Conservation (phyloP, 1,140 invertebrate genomes). For the Pararge aegeria region DNA sequence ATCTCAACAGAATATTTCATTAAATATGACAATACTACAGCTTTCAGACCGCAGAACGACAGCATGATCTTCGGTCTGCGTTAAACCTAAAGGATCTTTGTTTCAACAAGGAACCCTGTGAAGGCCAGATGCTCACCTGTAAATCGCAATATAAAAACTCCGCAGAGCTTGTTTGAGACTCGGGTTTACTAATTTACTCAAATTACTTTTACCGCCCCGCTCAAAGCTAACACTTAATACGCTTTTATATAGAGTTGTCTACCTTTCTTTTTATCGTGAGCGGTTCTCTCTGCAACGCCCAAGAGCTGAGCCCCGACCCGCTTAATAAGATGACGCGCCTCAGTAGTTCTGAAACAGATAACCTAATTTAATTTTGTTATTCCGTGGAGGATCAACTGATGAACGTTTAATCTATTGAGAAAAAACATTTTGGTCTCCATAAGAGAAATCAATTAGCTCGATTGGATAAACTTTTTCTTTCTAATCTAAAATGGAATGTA, state of each 20-base stretch:
- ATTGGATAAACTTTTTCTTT: slow-evolving; percentile 1
- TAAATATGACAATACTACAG: too few species aligned
- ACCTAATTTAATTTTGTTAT: slow-evolving; percentile 65
- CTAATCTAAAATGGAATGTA: neutral
- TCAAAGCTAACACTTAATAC: slow-evolving; percentile 40
- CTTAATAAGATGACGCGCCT: slow-evolving; percentile 95
- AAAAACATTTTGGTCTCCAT: slow-evolving; percentile 23
- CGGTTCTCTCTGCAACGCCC: slow-evolving; percentile 95
- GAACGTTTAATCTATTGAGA: slow-evolving; percentile 20
- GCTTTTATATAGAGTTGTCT: slow-evolving; percentile 34
- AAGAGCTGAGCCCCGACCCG: slow-evolving; percentile 96
- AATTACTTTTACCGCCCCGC: slow-evolving; percentile 27
- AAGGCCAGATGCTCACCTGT: neutral
- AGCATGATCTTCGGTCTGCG: too few species aligned
- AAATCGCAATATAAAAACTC: neutral
- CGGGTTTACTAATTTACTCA: slow-evolving; percentile 34
- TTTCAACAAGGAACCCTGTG: too few species aligned
- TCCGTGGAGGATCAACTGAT: slow-evolving; percentile 41
- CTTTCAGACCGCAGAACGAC: too few species aligned
- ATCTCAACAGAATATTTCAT: too few species aligned
- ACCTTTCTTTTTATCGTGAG: slow-evolving; percentile 88
- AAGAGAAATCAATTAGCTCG: slow-evolving; percentile 2
- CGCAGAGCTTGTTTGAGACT: slow-evolving; percentile 6
- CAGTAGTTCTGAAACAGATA: slow-evolving; percentile 88
- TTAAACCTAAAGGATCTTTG: too few species aligned